Percentiles rank a stretch among this genome's conserved stretches.
Conservation (phyloP, 37 sponge, comb jelly and placozoan genomes). For the Lycopodina hypogea region DNA sequence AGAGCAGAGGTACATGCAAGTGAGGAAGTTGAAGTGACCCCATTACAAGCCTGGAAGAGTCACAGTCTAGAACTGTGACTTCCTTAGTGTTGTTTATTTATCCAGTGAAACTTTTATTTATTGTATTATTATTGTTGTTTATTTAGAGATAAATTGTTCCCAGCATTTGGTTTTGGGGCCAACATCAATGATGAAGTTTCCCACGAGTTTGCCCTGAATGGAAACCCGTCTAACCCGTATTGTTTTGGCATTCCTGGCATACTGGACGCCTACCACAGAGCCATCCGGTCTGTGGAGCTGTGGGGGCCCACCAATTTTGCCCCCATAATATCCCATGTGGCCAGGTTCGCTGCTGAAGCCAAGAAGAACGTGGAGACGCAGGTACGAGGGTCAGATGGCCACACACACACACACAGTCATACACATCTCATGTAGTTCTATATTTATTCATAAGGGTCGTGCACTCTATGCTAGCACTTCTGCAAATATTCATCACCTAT, state of each 20-base stretch:
- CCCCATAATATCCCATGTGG: constrained; percentile 80
- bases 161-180: constrained; percentile 91
- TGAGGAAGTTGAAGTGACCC: no score
- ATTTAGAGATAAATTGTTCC: constrained; percentile 87
- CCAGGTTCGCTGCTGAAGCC: constrained; percentile 73
- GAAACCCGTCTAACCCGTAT: constrained; percentile 74
- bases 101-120: neutral
- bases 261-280: constrained; percentile 57
- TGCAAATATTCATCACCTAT: no score
- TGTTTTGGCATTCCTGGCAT: constrained; percentile 69
- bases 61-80: no score
- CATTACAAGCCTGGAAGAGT: no score
- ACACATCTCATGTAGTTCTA: no score
- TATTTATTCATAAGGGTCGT: no score
- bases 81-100: no score
- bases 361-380: constrained; percentile 1
- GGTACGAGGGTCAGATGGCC: neutral
- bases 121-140: neutral
- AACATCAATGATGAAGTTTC: constrained; percentile 68
- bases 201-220: constrained; percentile 83
- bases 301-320: constrained; percentile 84
- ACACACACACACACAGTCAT: no score
- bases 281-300: constrained; percentile 49
- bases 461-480: no score
- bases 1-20: no score